These are phyloP conservation scores for Nicator chloris DNA, from an alignment of 2,113 vertebrate genomes.

Conservation along the genomic window DNA sequence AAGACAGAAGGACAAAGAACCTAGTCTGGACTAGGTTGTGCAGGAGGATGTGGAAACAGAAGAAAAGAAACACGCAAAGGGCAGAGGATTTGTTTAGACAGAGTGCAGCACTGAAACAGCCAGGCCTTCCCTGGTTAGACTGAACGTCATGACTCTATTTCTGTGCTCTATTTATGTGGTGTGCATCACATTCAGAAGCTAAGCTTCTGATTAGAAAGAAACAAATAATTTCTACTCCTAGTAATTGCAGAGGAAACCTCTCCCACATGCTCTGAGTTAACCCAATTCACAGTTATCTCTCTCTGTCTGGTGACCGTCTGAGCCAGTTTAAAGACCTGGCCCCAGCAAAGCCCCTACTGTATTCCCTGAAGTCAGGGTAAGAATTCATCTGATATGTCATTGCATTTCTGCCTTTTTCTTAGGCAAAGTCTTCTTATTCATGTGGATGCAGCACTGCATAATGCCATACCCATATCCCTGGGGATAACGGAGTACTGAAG, in stretches of 20 bases:
- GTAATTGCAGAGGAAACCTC: neutral
- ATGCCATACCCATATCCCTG: accelerated
- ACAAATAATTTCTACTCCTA: neutral
- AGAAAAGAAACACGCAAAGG: neutral
- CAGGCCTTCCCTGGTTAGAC: neutral
- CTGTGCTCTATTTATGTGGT: neutral
- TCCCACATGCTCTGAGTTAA: neutral
- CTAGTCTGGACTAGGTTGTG: neutral
- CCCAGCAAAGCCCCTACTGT: neutral
- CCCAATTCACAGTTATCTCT: neutral
- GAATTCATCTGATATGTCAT: neutral
- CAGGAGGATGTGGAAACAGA: neutral
- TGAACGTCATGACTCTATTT: neutral
- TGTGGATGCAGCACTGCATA: neutral
- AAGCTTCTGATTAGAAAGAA: neutral
- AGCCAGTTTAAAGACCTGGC: neutral
- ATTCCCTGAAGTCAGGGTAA: neutral
- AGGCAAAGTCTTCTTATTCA: no score
- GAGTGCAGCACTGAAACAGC: neutral
- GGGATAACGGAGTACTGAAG: neutral
- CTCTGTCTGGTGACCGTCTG: neutral
- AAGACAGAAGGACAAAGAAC: neutral
- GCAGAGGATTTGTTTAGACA: neutral
- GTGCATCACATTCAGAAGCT: neutral
- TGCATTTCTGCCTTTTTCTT: neutral